These are phyloP conservation scores for Latrodectus geometricus DNA, from an alignment of 1,140 invertebrate genomes.

Conservation along the genomic window DNA sequence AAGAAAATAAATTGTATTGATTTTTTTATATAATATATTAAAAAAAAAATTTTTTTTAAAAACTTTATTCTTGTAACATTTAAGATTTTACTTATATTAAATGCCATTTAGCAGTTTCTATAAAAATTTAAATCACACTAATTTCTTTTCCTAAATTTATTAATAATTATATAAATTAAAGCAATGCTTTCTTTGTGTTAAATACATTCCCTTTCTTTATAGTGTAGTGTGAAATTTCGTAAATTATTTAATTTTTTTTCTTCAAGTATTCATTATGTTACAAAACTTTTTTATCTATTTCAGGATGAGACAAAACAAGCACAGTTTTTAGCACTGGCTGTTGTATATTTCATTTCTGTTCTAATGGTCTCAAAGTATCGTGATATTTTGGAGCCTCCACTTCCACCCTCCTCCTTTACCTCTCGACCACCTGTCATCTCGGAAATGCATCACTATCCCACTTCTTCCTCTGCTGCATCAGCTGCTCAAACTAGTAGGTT, in stretches of 20 bases:
- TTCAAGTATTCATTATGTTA: neutral
- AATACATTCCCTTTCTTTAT: neutral
- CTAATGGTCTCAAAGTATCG: slow-evolving; percentile 99
- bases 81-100: too few relatives aligned
- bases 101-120: too few relatives aligned
- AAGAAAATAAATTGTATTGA: too few relatives aligned
- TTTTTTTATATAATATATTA: too few relatives aligned
- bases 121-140: too few relatives aligned
- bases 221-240: neutral
- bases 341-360: slow-evolving; percentile 99
- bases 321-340: slow-evolving; percentile 97
- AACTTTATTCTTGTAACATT: too few relatives aligned
- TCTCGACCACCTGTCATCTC: slow-evolving; percentile 23
- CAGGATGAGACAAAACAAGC: slow-evolving; percentile 99
- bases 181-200: too few relatives aligned
- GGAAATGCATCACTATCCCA: slow-evolving; percentile 15
- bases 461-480: neutral
- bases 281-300: slow-evolving; percentile 65
- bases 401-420: slow-evolving; percentile 67
- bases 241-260: neutral
- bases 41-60: too few relatives aligned
- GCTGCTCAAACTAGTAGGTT: slow-evolving; percentile 28
- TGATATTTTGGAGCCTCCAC: slow-evolving; percentile 95
- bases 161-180: too few relatives aligned
- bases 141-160: too few relatives aligned